Evolutionary conservation across 2,888 invertebrate genomes (phyloP).

Genomic region (Caenorhabditis drosophilae): DNA sequence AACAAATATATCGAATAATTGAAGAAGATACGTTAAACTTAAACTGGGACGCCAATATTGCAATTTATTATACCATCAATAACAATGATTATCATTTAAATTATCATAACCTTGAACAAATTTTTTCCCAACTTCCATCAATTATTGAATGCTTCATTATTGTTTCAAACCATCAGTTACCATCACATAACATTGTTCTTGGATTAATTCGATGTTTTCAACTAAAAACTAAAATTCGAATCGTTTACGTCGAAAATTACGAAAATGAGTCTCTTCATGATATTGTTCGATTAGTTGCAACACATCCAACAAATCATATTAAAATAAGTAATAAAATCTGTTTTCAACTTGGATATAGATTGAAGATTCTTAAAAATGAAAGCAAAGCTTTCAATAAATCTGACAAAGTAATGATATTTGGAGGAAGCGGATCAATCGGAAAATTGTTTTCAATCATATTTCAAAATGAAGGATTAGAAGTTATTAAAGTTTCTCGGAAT

Average conservation of each 20-base stretch:
- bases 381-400: not conserved
- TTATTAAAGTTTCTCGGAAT: constrained; percentile 10
- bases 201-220: constrained; percentile 22
- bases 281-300: constrained; percentile 1
- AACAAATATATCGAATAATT: too few species aligned
- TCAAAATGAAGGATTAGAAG: not conserved
- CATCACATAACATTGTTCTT: constrained; percentile 7
- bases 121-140: constrained; percentile 1
- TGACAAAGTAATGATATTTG: constrained; percentile 19
- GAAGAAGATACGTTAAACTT: too few species aligned
- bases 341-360: not conserved
- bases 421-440: constrained; percentile 27
- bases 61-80: not conserved
- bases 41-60: not conserved
- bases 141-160: constrained; percentile 2
- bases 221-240: not conserved
- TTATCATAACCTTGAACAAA: constrained; percentile 7
- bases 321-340: not conserved
- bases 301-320: not conserved
- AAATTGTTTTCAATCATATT: not conserved
- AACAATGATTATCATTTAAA: not conserved
- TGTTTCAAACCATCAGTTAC: constrained; percentile 2
- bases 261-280: constrained; percentile 2
- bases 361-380: not conserved
- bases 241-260: constrained; percentile 25